These are phyloP conservation scores for Eidolon helvum DNA, from an alignment of 2,113 vertebrate species.

Conservation along the genomic window DNA sequence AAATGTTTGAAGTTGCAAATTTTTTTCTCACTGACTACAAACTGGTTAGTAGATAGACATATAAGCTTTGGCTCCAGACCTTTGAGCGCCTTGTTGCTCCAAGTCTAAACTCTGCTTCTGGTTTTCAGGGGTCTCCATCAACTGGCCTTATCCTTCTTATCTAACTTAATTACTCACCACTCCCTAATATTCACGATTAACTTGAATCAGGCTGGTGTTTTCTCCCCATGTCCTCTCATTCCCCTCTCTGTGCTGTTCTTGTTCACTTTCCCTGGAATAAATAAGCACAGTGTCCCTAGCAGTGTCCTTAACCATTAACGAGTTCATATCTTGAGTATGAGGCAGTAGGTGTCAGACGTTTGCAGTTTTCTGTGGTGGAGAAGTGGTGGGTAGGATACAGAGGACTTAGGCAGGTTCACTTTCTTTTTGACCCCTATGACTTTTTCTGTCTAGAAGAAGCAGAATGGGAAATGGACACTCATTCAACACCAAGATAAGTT, in stretches of 20 bases:
- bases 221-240: neutral
- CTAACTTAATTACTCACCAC: neutral
- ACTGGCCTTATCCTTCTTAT: neutral
- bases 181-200: neutral
- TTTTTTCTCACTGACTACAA: neutral
- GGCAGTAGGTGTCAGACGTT: neutral
- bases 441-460: neutral
- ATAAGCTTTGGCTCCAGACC: neutral
- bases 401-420: neutral
- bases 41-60: neutral
- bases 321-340: neutral
- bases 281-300: neutral
- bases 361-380: neutral
- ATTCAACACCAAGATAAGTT: neutral
- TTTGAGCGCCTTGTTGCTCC: neutral
- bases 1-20: neutral
- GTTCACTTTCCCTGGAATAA: slow-evolving; percentile 22
- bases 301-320: neutral
- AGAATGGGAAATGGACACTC: neutral
- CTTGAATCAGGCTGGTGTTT: neutral
- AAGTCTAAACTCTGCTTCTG: neutral
- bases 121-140: neutral
- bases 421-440: neutral
- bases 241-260: neutral
- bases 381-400: neutral